Base-by-base conservation (phyloP, 2,797 vertebrate genomes). In the Rhinichthys osculus region DNA sequence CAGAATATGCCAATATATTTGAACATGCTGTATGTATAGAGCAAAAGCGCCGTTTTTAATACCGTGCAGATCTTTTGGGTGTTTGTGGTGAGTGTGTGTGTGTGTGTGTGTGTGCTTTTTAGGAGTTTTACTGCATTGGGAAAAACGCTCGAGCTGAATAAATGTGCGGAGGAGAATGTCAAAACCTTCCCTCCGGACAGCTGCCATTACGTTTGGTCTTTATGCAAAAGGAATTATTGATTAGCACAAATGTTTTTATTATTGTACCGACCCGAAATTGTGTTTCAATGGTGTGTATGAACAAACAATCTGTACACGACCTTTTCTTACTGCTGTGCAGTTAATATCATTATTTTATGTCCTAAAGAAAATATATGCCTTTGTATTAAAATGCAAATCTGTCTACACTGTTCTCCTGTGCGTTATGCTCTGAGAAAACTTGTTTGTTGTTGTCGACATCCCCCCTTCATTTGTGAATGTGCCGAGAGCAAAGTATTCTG, bases 261-360 rank as follows among this genome's bases (percentile, higher is more conserved):
- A 80, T 79, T 35, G 84, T 85, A 85, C 74, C 11, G 11, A 78
- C 66, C 89, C 89, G 87, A 89, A 92, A 88, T 91, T 95, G 94
- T 91, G 90, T 91, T 88, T 93, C 89, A 92, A 93, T 92, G 89
- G 92, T 95, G 94, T 95, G 95, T 96, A 94, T 93, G 93, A 94
- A 93, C 91, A 95, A 93, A 93, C 82, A 85, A 95, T 94, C 93
- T 96, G 93, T 96, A 95, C 94, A 96, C 94, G 87, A 94, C 94
- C 93, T 95, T 93, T 95, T 95, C 94, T 96, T 96, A 96, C 95
- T 96, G 95, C 96, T 96, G 95, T 96, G 96, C 96, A 96, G 96
- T 96, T 95, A 92, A 94, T 95, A 92, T 94, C 94, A 94, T 94
- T 93, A 94, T 90, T 88, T 92, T 80, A 93, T 96, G 95, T 95